Conservation (phyloP, 2,113 vertebrate species). For the Corythaixoides concolor region DNA sequence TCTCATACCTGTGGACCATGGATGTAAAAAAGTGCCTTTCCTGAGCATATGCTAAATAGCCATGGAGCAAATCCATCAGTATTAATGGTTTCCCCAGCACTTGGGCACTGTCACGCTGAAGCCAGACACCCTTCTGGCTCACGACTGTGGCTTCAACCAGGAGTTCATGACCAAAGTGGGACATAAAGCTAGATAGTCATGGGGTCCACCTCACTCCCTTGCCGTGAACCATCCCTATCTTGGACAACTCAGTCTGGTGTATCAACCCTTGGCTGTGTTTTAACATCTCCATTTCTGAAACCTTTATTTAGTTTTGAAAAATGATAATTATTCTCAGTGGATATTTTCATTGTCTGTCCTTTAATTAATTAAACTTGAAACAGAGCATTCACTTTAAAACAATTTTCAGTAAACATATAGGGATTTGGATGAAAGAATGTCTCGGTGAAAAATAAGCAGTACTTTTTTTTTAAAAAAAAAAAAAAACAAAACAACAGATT, state of each 20-base stretch:
- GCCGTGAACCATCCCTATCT: background rate
- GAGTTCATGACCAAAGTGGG: background rate
- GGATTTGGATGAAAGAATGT: background rate
- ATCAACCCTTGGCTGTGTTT: background rate
- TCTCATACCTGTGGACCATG: background rate
- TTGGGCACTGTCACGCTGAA: background rate
- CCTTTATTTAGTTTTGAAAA: background rate
- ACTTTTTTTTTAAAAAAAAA: background rate
- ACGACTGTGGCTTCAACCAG: accelerated
- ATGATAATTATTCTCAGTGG: background rate
- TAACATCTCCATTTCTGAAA: background rate
- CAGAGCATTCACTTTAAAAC: background rate
- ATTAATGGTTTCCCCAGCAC: background rate
- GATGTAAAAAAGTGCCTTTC: background rate
- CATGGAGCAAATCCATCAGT: background rate
- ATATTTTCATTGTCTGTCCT: background rate
- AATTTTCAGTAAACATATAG: background rate
- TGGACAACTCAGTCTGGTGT: background rate
- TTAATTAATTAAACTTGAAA: constrained; percentile 5
- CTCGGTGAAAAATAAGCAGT: background rate
- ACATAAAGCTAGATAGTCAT: background rate
- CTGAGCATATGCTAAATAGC: background rate
- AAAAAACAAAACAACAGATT: background rate
- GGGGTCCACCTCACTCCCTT: background rate
- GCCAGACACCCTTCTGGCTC: background rate